Base-by-base conservation (phyloP, 2,888 invertebrate genomes). In the Mesorhabditis spiculigera region DNA sequence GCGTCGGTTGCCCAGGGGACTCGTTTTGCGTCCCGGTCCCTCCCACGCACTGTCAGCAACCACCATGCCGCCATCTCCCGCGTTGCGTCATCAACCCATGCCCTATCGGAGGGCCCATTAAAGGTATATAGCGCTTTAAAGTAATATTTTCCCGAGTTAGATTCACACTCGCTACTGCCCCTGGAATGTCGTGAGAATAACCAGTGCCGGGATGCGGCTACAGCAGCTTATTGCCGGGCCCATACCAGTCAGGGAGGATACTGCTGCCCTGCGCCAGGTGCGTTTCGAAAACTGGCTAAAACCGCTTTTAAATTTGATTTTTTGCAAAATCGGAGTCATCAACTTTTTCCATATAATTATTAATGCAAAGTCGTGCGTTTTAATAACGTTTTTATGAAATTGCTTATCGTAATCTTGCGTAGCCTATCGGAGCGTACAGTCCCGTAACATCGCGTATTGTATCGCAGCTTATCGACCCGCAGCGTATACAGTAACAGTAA, bases 51-150 rank as follows among this genome's bases (percentile, higher is more conserved):
- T 68, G 74, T 6, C 71, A 70, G 1, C 70, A 73, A 16, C 75
- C 74, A n/a, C 8, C 10, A 13, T 75, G 75, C 69, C 70, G 72
- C 8, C 71, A 75, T 63, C 77, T 83, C n/a, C 82, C 83, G 5
- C 72, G 74, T 45, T 83, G 83, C 68, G 73, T 81, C n/a, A 69
- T 81, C 62, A 83, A 83, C 66, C 75, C 81, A 0, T 83, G 83
- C 68, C 76, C 79, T 0, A 69, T 70, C 4, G 80, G 78, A 4
- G 72, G 72, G 62, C 74, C 79, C 4, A 62, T 80, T 0, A 50
- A 50, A 50, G 58, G 58, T 50, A 13, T 10, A 13, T 50, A n/a
- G n/a, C 58, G 8, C 8, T 13, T 13, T 10, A 50, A 50, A 50
- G 10, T 50, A 50, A 50, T 10, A 50, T 50, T 63, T 50, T 10